phyloP scores from a whole-genome alignment of 2,113 vertebrate species.

The Rhombomys opimus region DNA sequence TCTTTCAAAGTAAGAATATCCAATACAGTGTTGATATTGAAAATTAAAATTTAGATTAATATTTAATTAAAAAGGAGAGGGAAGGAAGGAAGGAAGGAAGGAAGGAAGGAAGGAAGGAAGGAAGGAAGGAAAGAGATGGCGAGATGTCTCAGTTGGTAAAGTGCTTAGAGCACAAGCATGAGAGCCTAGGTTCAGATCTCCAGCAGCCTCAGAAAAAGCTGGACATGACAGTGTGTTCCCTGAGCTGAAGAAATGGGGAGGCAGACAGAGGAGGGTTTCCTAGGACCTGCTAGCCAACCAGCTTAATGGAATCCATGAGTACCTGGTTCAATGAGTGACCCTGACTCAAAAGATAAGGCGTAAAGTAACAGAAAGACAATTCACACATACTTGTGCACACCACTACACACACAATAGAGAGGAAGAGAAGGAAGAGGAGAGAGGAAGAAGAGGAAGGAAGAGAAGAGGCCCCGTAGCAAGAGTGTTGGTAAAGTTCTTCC shows the following conservation, averaged over 20 bases:
- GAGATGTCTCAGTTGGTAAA: neutral
- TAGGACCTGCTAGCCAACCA: neutral
- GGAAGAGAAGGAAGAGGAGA: too few species aligned
- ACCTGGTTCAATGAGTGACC: neutral
- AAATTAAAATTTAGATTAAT: neutral
- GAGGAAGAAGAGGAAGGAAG: too few species aligned
- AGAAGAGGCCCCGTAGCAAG: neutral
- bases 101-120: neutral
- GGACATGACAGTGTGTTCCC: neutral
- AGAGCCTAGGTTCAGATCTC: neutral
- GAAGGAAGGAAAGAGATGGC: neutral
- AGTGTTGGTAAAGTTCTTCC: neutral
- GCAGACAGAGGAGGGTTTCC: neutral
- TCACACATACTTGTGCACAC: neutral
- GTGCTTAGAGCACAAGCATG: neutral
- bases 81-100: too few species aligned
- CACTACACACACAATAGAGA: neutral
- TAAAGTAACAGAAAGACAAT: neutral
- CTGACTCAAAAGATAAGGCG: neutral
- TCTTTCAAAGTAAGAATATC: too few species aligned
- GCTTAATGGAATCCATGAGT: neutral
- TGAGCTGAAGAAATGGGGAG: neutral
- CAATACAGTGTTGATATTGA: neutral
- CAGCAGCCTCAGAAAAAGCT: neutral
- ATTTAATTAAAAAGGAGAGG: neutral